Conservation (phyloP, 1,140 invertebrate genomes). For the Heterodera schachtii region DNA sequence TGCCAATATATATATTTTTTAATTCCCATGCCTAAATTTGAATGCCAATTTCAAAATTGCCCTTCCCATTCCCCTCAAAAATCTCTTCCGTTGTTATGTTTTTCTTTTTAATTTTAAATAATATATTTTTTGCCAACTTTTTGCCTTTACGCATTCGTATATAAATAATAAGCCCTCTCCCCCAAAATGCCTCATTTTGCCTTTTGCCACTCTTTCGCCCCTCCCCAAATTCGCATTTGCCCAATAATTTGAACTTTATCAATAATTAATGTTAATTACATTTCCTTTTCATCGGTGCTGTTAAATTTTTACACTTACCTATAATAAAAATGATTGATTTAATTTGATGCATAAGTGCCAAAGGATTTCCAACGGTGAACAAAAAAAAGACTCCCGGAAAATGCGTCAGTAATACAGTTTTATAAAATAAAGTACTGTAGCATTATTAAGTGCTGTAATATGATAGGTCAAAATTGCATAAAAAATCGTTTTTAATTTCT, state of each 20-base stretch:
- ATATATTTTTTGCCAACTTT: background rate
- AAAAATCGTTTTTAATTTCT: no score
- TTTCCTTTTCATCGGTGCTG: background rate
- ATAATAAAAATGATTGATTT: background rate
- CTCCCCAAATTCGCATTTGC: background rate
- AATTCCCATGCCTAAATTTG: background rate
- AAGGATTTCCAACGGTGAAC: no score
- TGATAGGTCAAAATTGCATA: background rate
- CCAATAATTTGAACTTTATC: background rate
- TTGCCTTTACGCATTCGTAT: background rate
- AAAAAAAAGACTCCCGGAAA: no score
- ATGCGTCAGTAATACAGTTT: no score
- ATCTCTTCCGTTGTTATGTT: background rate
- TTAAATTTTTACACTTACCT: background rate
- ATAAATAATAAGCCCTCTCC: no score
- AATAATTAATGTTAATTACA: no score
- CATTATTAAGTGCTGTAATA: no score
- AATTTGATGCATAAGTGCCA: background rate
- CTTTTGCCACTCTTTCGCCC: background rate
- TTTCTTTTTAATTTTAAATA: background rate
- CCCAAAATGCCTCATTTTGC: background rate
- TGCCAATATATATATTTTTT: background rate
- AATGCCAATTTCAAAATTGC: background rate
- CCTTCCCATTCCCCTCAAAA: no score
- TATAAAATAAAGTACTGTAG: no score